Evolutionary conservation across 2,888 invertebrate species (phyloP).

Genomic region (Petrophora chlorosata): DNA sequence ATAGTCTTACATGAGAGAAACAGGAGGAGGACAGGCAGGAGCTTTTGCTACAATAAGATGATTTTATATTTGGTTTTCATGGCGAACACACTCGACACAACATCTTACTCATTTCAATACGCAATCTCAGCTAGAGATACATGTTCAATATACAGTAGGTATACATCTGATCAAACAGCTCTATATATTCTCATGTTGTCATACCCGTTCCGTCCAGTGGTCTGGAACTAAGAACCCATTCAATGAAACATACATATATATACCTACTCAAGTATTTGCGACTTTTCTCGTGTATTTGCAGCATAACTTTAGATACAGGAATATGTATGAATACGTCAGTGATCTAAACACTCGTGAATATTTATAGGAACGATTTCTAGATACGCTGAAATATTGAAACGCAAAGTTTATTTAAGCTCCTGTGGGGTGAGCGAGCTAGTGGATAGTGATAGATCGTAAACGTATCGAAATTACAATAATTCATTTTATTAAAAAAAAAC

Average conservation of each 20-base stretch:
- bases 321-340: neutral
- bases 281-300: constrained; percentile 8
- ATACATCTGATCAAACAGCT: constrained; percentile 20
- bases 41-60: no score
- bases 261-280: no score
- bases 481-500: no score
- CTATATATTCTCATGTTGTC: constrained; percentile 42
- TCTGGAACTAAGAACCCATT: constrained; percentile 53
- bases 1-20: no score
- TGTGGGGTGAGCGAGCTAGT: no score
- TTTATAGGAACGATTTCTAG: constrained; percentile 10
- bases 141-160: neutral
- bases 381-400: no score
- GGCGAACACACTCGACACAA: neutral
- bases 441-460: no score
- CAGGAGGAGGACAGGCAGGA: no score
- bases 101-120: neutral
- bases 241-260: constrained; percentile 32
- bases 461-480: no score
- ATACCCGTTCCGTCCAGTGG: constrained; percentile 55
- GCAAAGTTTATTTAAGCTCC: no score
- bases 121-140: constrained; percentile 3
- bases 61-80: neutral
- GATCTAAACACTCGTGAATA: constrained; percentile 22
- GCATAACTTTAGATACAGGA: constrained; percentile 4